Evolutionary conservation across 2,797 vertebrate species (phyloP).

Genomic region (Lemur catta): DNA sequence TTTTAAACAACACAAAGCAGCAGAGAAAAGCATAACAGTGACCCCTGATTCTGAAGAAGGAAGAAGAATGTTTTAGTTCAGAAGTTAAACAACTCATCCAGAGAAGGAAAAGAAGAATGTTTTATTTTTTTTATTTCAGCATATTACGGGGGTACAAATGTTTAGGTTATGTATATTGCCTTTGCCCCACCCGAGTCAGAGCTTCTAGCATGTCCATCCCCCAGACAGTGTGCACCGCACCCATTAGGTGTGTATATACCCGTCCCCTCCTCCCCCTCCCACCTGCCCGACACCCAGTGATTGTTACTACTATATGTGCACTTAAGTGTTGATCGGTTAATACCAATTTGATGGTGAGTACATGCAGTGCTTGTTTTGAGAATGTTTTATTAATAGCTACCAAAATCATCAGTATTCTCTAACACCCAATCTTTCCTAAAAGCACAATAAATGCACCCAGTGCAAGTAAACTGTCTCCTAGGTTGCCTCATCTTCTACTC

Average conservation of each 20-base stretch:
- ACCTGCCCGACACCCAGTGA: no score
- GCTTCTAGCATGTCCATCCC: no score
- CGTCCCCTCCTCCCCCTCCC: no score
- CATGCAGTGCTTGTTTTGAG: neutral
- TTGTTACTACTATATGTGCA: no score
- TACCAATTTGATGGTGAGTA: no score
- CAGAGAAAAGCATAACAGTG: neutral
- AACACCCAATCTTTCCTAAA: neutral
- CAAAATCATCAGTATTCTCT: neutral
- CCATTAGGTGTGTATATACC: no score
- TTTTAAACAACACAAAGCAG: neutral
- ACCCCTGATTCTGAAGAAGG: neutral
- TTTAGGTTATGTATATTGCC: no score
- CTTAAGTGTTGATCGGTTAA: no score
- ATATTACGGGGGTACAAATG: no score
- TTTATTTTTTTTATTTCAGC: no score
- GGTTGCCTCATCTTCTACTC: neutral
- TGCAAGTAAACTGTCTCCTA: neutral
- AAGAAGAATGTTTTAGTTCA: neutral
- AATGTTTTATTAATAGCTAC: neutral
- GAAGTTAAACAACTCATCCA: neutral
- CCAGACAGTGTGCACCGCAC: no score
- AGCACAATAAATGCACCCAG: neutral
- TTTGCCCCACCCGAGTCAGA: no score
- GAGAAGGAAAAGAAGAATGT: neutral